phyloP scores from a whole-genome alignment of 2,888 invertebrate species.

The Eurytoma californica region DNA sequence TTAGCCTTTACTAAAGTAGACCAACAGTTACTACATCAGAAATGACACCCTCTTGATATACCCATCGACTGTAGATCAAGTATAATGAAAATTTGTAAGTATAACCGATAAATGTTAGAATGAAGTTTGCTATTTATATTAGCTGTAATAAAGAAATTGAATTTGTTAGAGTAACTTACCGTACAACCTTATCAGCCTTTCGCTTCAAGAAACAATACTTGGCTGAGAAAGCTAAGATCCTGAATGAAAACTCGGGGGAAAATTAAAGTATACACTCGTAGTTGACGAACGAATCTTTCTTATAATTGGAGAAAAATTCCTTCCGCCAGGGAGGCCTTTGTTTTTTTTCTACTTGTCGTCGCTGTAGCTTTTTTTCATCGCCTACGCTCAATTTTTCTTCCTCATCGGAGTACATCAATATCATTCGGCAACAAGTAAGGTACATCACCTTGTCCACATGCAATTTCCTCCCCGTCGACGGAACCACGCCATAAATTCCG shows the following conservation, averaged over 20 bases:
- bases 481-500: slow-evolving; percentile 10
- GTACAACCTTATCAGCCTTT: too few species aligned
- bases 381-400: slow-evolving; percentile 3
- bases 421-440: background rate
- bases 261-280: slow-evolving; percentile 10
- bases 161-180: too few species aligned
- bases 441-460: background rate
- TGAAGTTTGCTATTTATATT: too few species aligned
- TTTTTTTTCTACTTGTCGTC: too few species aligned
- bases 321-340: background rate
- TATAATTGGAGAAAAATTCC: background rate
- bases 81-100: too few species aligned
- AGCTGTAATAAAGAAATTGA: too few species aligned
- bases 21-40: too few species aligned
- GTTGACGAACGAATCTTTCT: background rate
- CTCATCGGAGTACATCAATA: slow-evolving; percentile 10
- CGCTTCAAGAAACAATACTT: background rate
- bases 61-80: too few species aligned
- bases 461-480: slow-evolving; percentile 6
- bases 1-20: too few species aligned
- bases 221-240: slow-evolving; percentile 7
- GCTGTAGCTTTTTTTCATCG: too few species aligned
- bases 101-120: too few species aligned
- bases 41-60: too few species aligned
- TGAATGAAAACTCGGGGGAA: slow-evolving; percentile 24